These are phyloP conservation scores for Empidonax alnorum DNA, from an alignment of 2,113 vertebrate species.

Conservation along the genomic window DNA sequence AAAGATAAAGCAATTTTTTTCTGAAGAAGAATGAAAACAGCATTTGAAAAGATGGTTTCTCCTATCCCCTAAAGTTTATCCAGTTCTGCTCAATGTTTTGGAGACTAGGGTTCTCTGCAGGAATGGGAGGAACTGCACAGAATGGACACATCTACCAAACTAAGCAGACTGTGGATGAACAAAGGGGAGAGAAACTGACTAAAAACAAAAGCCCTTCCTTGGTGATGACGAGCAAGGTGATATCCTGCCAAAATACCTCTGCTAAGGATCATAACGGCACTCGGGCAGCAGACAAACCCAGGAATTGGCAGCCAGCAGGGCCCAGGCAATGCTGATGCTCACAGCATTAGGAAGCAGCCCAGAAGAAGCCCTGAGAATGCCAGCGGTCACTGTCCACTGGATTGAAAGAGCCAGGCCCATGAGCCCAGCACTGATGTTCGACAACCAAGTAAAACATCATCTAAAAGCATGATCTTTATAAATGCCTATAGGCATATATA, in stretches of 20 bases:
- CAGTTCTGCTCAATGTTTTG: background rate
- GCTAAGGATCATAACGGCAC: fast-evolving
- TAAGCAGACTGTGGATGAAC: background rate
- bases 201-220: background rate
- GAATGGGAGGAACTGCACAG: background rate
- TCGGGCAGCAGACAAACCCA: background rate
- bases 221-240: background rate
- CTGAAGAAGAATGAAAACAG: background rate
- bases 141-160: background rate
- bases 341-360: background rate
- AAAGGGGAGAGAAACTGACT: background rate
- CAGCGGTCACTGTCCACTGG: background rate
- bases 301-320: background rate
- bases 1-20: background rate
- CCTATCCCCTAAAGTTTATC: background rate
- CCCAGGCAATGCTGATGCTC: background rate
- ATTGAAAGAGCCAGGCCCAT: background rate
- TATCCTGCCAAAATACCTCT: background rate
- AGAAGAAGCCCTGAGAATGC: background rate
- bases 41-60: background rate
- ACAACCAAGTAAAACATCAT: background rate
- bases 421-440: background rate
- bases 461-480: background rate
- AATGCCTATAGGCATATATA: background rate
- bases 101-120: background rate